phyloP scores from a whole-genome alignment of 2,113 vertebrate species.

The Malaclemys terrapin region DNA sequence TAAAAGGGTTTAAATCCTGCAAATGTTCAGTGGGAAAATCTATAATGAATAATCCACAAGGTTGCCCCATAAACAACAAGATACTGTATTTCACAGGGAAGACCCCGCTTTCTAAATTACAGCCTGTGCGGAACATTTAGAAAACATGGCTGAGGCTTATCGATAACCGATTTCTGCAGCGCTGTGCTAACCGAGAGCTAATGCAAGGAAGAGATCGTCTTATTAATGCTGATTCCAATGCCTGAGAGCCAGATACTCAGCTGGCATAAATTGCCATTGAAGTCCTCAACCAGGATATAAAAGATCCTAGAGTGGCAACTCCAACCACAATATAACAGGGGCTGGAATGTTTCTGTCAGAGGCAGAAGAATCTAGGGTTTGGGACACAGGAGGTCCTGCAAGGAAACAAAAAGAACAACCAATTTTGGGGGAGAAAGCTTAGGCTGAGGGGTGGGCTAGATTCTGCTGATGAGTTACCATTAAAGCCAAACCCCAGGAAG shows the following conservation, averaged over 20 bases:
- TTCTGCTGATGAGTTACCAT: rapidly evolving
- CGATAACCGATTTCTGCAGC: not conserved
- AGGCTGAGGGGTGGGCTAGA: rapidly evolving
- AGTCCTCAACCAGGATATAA: rapidly evolving
- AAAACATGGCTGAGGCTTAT: constrained; percentile 1
- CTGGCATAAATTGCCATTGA: not conserved
- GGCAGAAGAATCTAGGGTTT: not conserved
- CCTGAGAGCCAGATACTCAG: too few relatives aligned
- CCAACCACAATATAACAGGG: rapidly evolving
- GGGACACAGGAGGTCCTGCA: not conserved
- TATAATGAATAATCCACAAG: not conserved
- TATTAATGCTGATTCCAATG: not conserved
- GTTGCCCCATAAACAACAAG: not conserved
- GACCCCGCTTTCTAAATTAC: constrained; percentile 30
- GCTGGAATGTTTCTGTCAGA: not conserved
- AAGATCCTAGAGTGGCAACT: not conserved
- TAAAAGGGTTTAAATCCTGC: constrained; percentile 21
- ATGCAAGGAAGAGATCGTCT: not conserved
- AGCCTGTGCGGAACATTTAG: not conserved
- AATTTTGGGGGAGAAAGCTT: not conserved
- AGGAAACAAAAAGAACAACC: not conserved
- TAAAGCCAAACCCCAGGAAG: not conserved
- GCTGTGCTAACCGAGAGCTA: not conserved
- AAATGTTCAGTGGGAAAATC: not conserved
- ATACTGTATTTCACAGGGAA: constrained; percentile 20